Evolutionary conservation across 2,888 invertebrate genomes (phyloP).

Genomic region (Thera britannica): DNA sequence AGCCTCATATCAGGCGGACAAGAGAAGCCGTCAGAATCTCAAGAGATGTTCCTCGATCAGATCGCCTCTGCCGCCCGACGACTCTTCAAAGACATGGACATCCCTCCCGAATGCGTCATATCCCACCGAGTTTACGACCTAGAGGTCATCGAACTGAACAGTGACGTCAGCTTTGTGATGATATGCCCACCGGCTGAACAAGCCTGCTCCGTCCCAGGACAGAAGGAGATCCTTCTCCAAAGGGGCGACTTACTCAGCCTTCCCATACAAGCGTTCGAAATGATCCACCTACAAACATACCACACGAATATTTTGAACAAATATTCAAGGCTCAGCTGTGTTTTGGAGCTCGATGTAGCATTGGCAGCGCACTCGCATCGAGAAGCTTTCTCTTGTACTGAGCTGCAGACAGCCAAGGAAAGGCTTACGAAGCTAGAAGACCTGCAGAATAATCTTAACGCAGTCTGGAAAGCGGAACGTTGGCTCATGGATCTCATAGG

Average conservation of each 20-base stretch:
- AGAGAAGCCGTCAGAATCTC: conserved; percentile 88
- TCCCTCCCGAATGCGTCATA: conserved; percentile 87
- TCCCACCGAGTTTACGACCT: conserved; percentile 94
- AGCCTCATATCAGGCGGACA: conserved; percentile 63
- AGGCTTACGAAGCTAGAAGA: conserved; percentile 92
- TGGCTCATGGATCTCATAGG: conserved; percentile 99
- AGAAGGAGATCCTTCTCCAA: conserved; percentile 93
- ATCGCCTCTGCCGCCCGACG: conserved; percentile 90
- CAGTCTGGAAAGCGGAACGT: conserved; percentile 96
- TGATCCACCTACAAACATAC: conserved; percentile 98
- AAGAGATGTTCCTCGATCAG: conserved; percentile 91
- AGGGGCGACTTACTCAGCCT: conserved; percentile 94
- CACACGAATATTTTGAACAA: conserved; percentile 95
- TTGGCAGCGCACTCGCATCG: conserved; percentile 96
- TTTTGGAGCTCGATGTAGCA: conserved; percentile 95
- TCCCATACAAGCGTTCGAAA: conserved; percentile 96
- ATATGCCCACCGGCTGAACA: conserved; percentile 96
- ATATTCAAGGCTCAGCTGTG: conserved; percentile 96
- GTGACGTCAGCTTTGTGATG: conserved; percentile 95
- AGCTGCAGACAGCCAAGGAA: conserved; percentile 94
- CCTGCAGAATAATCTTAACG: conserved; percentile 93
- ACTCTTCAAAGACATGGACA: conserved; percentile 92
- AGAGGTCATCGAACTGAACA: conserved; percentile 96
- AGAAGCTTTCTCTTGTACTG: conserved; percentile 96
- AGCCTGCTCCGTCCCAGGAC: conserved; percentile 95